Conservation (phyloP, 1,140 invertebrate species). For the Drosophila rhopaloa region DNA sequence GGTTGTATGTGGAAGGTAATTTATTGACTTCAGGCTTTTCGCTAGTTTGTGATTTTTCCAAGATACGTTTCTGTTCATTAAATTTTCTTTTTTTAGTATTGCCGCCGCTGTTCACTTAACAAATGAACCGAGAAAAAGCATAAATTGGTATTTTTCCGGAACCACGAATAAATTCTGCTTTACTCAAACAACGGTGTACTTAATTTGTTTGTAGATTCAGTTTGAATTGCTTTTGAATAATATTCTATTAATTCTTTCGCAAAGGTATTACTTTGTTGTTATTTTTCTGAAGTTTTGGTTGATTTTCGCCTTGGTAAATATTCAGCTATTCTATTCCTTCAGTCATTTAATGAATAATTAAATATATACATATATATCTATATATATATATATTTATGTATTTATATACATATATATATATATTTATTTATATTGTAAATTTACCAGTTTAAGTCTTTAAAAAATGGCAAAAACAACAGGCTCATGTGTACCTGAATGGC, state of each 20-base stretch:
- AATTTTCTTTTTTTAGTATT: slow-evolving; percentile 45
- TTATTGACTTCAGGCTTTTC: slow-evolving; percentile 42
- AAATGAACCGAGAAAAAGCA: slow-evolving; percentile 25
- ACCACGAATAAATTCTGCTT: slow-evolving; percentile 15
- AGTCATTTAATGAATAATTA: slow-evolving; percentile 33
- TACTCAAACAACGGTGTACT: slow-evolving; percentile 20
- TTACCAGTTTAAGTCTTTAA: slow-evolving; percentile 62
- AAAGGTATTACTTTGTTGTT: slow-evolving; percentile 6
- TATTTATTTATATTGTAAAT: slow-evolving; percentile 38
- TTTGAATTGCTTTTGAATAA: slow-evolving; percentile 7
- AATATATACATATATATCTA: slow-evolving; percentile 42
- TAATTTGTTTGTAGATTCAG: slow-evolving; percentile 11
- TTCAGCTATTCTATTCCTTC: slow-evolving; percentile 25
- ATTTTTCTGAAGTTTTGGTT: slow-evolving; percentile 12
- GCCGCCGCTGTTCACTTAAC: slow-evolving; percentile 11
- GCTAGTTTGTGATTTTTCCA: slow-evolving; percentile 59
- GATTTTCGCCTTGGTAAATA: neutral
- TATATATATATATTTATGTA: slow-evolving; percentile 29
- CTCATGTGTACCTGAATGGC: slow-evolving; percentile 97
- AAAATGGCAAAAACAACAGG: slow-evolving; percentile 55
- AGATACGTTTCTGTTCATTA: slow-evolving; percentile 75
- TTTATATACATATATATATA: slow-evolving; percentile 28
- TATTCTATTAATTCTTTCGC: slow-evolving; percentile 3
- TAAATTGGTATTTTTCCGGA: slow-evolving; percentile 7
- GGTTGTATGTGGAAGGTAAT: slow-evolving; percentile 40